Base-by-base conservation (phyloP, 2,797 vertebrate species). In the Oryzias sinensis region DNA sequence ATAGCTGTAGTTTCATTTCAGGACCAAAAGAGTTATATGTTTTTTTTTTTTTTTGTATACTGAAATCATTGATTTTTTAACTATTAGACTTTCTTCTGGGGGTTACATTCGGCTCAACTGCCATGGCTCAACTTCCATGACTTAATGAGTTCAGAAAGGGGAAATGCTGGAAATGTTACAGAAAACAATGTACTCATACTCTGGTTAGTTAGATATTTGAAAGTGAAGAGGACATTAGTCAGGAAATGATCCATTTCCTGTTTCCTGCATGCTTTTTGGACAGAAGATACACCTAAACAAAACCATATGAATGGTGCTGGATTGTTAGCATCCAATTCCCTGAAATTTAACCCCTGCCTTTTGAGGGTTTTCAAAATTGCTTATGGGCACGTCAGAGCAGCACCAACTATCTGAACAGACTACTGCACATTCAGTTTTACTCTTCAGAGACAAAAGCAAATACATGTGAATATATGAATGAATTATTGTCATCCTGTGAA, bases 351-450 rank as follows among this genome's bases (percentile, higher is more conserved):
- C 33, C 11, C 9, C 9, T 37, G 33, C 9, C 9, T 37, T 37
- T 11, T 25, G 18, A 65, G 29, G 49, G 27, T 64, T 64, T 53
- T 54, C 50, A 13, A 44, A 72, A 61, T 68, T 68, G 69, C 79
- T 80, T 44, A 65, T 76, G 72, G 79, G 50, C 18, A 69, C 74
- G 9, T 77, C 69, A 53, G 53, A 46, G 43, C 72, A 44, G 57
- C 27, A 16, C 14, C 0, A 2, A 29, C 40, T 33, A 42, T 52
- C 17, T 16, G 25, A 29, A 17, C 48, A 57, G 46, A 62, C n/a
- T 4, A 65, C 47, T 46, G 0, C 59, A 22, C 1, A 1, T 0
- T 50, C 54, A 37, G 53, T 73, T 63, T 56, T 17, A 60, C 50
- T 25, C 22, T 59, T 70, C 9, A 16, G 24, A 56, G 41, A 41